Conservation (phyloP, 1,140 invertebrate species). For the Meteorus sp. region DNA sequence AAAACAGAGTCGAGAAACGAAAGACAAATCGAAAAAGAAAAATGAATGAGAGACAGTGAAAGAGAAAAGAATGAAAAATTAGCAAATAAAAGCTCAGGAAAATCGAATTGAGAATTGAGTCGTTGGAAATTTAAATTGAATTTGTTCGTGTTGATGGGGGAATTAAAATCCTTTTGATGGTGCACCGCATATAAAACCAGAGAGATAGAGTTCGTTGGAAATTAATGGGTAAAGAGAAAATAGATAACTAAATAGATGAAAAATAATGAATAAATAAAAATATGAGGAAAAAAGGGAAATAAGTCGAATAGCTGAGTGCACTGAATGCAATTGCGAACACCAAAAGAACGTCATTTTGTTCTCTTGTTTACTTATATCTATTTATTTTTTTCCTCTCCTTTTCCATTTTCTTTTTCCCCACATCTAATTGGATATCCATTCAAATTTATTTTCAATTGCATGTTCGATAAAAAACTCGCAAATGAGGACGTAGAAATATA, state of each 20-base stretch:
- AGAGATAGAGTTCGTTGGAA: conserved; percentile 11
- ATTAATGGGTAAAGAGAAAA: conserved; percentile 13
- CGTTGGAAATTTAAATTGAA: conserved; percentile 14
- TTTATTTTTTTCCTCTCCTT: no score
- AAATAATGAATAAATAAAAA: neutral
- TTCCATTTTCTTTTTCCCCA: no score
- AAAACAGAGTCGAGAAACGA: no score
- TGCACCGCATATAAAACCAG: neutral
- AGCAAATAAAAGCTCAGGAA: neutral
- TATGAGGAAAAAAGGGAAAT: neutral
- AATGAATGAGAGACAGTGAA: no score
- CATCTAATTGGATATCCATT: no score
- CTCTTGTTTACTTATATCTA: no score
- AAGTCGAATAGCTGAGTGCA: neutral
- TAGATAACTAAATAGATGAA: neutral
- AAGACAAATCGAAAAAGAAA: no score
- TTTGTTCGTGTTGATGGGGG: conserved; percentile 3
- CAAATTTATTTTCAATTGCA: no score
- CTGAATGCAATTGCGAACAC: no score
- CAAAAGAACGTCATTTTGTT: no score
- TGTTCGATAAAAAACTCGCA: neutral
- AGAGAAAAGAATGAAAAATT: neutral
- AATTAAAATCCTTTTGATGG: conserved; percentile 12
- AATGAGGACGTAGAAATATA: neutral
- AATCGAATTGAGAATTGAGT: neutral